Conservation (phyloP, 2,888 invertebrate species). For the Hydropsyche betteni region DNA sequence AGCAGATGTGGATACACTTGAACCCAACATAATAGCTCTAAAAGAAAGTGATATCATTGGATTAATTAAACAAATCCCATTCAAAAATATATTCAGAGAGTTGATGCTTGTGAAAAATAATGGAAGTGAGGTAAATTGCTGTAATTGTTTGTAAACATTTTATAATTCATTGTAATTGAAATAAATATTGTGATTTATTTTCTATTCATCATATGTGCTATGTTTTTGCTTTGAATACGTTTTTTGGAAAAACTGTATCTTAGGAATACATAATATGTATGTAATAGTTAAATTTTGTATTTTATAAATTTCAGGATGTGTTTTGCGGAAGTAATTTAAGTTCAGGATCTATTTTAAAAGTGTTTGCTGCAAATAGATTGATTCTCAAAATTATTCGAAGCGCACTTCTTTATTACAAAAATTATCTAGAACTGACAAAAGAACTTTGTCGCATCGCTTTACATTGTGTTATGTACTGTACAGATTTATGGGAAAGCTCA, state of each 20-base stretch:
- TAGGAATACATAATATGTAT: too few species aligned
- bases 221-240: not conserved
- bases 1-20: slow-evolving; percentile 44
- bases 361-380: slow-evolving; percentile 45
- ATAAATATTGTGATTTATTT: not conserved
- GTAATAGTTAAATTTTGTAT: not conserved
- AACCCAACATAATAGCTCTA: slow-evolving; percentile 31
- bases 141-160: too few species aligned
- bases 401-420: slow-evolving; percentile 46
- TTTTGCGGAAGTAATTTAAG: slow-evolving; percentile 49
- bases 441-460: slow-evolving; percentile 49
- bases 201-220: not conserved
- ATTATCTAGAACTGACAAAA: slow-evolving; percentile 47
- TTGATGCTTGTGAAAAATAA: slow-evolving; percentile 47
- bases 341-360: slow-evolving; percentile 46
- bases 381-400: slow-evolving; percentile 42
- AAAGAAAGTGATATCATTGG: slow-evolving; percentile 47
- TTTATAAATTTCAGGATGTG: slow-evolving; percentile 42
- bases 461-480: slow-evolving; percentile 50
- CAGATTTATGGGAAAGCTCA: slow-evolving; percentile 50
- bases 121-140: slow-evolving; percentile 43
- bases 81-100: slow-evolving; percentile 47
- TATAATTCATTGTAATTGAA: too few species aligned
- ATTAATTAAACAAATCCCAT: slow-evolving; percentile 49
- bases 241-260: not conserved